A percentile compares a stretch with the other conserved stretches of the same genome.
Evolutionary conservation across 2,113 vertebrate species (phyloP).

Genomic region (Aix galericulata): DNA sequence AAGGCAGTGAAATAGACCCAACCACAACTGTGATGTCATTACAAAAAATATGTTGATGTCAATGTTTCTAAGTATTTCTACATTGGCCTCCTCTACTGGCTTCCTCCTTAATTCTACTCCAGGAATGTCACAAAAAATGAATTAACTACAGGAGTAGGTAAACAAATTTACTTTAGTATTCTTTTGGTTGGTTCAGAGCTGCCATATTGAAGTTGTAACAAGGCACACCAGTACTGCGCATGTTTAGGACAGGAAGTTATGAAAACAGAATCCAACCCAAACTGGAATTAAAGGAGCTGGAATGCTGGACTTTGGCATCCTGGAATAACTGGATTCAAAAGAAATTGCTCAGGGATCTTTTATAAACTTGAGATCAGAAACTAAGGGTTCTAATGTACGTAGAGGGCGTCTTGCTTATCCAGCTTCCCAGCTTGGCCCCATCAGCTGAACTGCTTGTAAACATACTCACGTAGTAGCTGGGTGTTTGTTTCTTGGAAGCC

Average conservation of each 20-base stretch:
- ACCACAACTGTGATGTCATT: background rate
- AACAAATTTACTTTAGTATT: rapidly evolving
- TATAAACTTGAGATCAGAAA: background rate
- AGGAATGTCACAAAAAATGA: background rate
- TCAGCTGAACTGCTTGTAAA: background rate
- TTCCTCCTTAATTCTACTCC: background rate
- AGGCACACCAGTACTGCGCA: background rate
- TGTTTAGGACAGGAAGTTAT: background rate
- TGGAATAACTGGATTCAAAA: background rate
- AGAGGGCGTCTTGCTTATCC: background rate
- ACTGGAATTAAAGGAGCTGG: background rate
- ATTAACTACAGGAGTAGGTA: background rate
- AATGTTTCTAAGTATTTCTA: background rate
- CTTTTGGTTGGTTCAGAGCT: background rate
- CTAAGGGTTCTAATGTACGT: background rate
- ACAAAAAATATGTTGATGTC: background rate
- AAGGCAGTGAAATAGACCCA: background rate
- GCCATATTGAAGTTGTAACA: background rate
- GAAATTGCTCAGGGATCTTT: background rate
- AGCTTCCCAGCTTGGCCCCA: background rate
- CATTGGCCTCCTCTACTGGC: background rate
- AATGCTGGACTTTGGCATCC: background rate
- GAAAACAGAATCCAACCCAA: background rate
- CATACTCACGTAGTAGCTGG: rapidly evolving
- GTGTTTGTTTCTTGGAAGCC: background rate